Percentiles rank a stretch among this genome's conserved stretches.
phyloP scores from a whole-genome alignment of 2,113 vertebrate genomes.

The Helogale parvula region DNA sequence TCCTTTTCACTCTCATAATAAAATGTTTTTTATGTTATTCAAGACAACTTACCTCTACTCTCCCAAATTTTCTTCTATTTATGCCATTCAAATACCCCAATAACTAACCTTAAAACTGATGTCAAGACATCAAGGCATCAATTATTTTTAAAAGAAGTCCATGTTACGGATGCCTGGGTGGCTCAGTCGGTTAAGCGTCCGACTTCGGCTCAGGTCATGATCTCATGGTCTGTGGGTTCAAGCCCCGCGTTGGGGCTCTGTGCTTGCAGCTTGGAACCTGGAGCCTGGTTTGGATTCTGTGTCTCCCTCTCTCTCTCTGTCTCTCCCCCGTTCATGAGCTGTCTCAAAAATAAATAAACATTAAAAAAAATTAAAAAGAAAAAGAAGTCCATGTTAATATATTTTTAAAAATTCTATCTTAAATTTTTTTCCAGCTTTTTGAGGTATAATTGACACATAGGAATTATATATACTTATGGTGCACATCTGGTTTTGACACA shows the following conservation, averaged over 20 bases:
- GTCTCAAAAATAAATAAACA: background rate
- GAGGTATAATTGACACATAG: background rate
- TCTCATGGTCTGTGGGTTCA: too few species aligned
- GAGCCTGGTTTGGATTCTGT: too few species aligned
- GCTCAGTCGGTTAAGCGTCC: background rate
- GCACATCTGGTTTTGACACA: background rate
- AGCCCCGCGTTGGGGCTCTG: too few species aligned
- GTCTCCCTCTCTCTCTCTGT: too few species aligned
- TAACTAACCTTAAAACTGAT: background rate
- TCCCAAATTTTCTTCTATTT: background rate
- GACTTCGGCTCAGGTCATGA: too few species aligned
- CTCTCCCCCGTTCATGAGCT: too few species aligned
- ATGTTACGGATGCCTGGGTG: background rate
- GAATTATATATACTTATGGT: background rate
- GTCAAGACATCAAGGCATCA: background rate
- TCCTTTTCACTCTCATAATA: background rate
- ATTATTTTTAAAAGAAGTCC: background rate
- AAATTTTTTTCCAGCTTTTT: background rate
- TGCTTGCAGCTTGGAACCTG: too few species aligned
- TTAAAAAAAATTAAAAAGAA: background rate
- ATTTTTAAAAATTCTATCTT: too few species aligned
- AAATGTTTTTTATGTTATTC: background rate
- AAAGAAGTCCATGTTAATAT: too few species aligned
- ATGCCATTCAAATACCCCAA: background rate
- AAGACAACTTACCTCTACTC: background rate